Percentiles rank a stretch among this genome's conserved stretches.
These are phyloP conservation scores for Ptilonorhynchus violaceus DNA, from an alignment of 2,113 vertebrate species.

Conservation along the genomic window DNA sequence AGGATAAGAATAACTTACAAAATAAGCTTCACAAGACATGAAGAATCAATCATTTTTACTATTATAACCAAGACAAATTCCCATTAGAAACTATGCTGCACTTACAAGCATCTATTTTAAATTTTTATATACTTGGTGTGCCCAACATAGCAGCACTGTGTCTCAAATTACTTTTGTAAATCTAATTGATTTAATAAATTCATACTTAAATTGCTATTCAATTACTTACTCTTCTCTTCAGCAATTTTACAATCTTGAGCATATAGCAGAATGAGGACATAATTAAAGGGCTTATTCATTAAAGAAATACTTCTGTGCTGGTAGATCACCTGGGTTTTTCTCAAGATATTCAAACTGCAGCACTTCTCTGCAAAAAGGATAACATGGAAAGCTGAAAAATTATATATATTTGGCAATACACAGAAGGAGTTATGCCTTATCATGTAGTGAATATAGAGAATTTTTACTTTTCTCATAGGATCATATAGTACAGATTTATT, in stretches of 20 bases:
- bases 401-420: neutral
- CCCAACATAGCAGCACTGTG: neutral
- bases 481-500: neutral
- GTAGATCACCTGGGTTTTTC: neutral
- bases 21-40: constrained; percentile 18
- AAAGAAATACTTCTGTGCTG: neutral
- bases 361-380: neutral
- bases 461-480: neutral
- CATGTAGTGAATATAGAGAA: neutral
- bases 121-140: constrained; percentile 52
- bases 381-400: neutral
- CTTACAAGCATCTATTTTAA: constrained; percentile 45
- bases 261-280: constrained; percentile 36
- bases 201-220: constrained; percentile 55
- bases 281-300: constrained; percentile 52
- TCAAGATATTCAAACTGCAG: neutral
- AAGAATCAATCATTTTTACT: constrained; percentile 58
- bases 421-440: neutral
- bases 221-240: constrained; percentile 53
- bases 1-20: constrained; percentile 47
- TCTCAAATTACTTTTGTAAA: constrained; percentile 53
- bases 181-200: constrained; percentile 61
- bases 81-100: constrained; percentile 29
- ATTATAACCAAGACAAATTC: constrained; percentile 47
- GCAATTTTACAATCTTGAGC: constrained; percentile 53